These are phyloP conservation scores for Notarius quadriscutis DNA, from an alignment of 2,113 vertebrate species.

Conservation along the genomic window DNA sequence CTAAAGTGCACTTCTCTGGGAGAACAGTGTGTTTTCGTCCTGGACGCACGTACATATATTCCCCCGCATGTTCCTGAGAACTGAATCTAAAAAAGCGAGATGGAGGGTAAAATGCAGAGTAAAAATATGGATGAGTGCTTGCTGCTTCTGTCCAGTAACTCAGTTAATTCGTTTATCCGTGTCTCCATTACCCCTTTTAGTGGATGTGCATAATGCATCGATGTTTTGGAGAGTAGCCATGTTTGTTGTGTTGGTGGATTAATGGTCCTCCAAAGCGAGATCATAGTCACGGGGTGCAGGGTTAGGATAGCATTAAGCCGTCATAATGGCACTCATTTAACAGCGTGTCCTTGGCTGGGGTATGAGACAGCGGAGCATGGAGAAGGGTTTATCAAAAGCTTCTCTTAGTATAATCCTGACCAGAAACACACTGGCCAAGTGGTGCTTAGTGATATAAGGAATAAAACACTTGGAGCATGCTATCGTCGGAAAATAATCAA, in stretches of 20 bases:
- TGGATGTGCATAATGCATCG: neutral
- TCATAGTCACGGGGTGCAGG: constrained; percentile 19
- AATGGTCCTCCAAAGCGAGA: constrained; percentile 9
- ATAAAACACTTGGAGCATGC: neutral
- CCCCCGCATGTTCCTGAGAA: neutral
- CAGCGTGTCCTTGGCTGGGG: neutral
- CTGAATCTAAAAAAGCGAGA: neutral
- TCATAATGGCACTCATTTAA: neutral
- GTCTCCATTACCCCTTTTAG: constrained; percentile 15
- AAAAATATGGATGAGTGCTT: neutral
- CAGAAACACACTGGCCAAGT: neutral
- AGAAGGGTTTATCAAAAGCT: neutral
- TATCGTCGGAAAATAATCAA: neutral
- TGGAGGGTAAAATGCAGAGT: neutral
- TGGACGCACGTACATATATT: neutral
- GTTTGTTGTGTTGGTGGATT: neutral
- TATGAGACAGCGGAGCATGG: neutral
- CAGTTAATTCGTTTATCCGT: neutral
- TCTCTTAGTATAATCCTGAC: constrained; percentile 2
- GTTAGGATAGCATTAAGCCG: neutral
- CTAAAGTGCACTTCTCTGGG: neutral
- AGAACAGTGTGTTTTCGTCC: neutral
- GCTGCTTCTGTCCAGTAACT: neutral
- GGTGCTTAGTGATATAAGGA: neutral
- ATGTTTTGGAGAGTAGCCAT: neutral